Conservation (phyloP, 1,140 invertebrate genomes). For the Leguminivora glycinivorella region DNA sequence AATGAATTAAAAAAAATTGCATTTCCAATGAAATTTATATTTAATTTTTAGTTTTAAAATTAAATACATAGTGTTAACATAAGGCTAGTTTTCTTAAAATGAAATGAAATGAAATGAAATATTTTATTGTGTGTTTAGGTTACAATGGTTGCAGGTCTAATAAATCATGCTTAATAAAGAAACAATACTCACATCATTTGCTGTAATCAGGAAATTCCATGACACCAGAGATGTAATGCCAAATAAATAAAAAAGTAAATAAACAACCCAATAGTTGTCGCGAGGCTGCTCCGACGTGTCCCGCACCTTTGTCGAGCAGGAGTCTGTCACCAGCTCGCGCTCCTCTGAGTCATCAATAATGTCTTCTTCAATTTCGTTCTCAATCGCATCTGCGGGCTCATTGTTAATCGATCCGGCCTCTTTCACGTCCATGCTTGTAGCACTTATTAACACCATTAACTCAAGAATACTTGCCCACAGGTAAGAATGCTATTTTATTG, state of each 20-base stretch:
- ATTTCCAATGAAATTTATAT: too few species aligned
- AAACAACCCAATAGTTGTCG: conserved; percentile 84
- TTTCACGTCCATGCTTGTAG: conserved; percentile 48
- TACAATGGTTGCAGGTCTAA: too few species aligned
- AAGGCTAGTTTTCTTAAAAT: conserved; percentile 2
- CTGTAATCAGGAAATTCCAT: conserved; percentile 98
- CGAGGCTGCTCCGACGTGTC: conserved; percentile 74
- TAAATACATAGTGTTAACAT: too few species aligned
- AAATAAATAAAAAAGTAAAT: conserved; percentile 92
- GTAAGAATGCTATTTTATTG: conserved; percentile 6
- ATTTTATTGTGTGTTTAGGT: too few species aligned
- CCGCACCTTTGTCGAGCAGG: conserved; percentile 67
- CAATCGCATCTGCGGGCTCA: conserved; percentile 45
- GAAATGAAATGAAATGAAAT: too few species aligned
- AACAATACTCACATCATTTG: conserved; percentile 89
- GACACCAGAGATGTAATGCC: conserved; percentile 94
- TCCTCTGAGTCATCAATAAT: conserved; percentile 69
- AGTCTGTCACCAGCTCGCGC: conserved; percentile 64
- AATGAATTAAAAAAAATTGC: too few species aligned
- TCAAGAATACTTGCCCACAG: neutral
- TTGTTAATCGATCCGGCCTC: conserved; percentile 65
- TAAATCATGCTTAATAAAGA: conserved; percentile 36
- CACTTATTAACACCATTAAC: conserved; percentile 12
- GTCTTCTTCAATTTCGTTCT: conserved; percentile 71
- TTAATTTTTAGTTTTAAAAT: too few species aligned